These are phyloP conservation scores for Corvus cornix DNA, from an alignment of 2,113 vertebrate genomes.

Conservation along the genomic window DNA sequence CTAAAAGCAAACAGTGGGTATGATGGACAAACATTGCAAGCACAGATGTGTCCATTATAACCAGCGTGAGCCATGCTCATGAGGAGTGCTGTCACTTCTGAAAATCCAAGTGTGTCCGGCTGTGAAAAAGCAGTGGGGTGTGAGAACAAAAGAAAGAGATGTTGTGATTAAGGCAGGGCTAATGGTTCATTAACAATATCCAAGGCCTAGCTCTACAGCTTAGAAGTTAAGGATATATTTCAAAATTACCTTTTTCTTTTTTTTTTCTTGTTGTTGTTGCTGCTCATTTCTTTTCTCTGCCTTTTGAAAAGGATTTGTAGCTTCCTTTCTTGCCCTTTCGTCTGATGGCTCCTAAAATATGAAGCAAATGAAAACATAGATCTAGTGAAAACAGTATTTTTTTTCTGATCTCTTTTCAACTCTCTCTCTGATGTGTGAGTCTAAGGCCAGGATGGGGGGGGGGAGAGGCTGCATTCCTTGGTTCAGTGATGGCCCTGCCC, in stretches of 20 bases:
- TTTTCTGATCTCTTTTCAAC: slow-evolving; percentile 13
- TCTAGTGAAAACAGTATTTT: slow-evolving; percentile 30
- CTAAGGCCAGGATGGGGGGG: neutral
- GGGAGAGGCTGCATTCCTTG: neutral
- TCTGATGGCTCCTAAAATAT: slow-evolving; percentile 47
- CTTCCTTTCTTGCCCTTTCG: slow-evolving; percentile 46
- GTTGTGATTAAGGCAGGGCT: slow-evolving; percentile 64
- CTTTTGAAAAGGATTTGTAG: slow-evolving; percentile 49
- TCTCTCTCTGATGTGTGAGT: neutral
- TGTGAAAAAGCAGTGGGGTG: slow-evolving; percentile 66
- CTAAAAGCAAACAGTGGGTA: slow-evolving; percentile 69
- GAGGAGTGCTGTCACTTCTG: slow-evolving; percentile 67
- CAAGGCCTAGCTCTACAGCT: slow-evolving; percentile 2
- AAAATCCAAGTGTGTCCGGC: slow-evolving; percentile 38
- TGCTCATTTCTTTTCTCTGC: slow-evolving; percentile 15
- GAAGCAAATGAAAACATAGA: slow-evolving; percentile 46
- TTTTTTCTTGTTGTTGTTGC: neutral
- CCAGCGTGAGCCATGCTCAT: slow-evolving; percentile 52
- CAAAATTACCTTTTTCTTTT: slow-evolving; percentile 34
- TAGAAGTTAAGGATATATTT: slow-evolving; percentile 56
- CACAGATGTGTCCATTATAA: slow-evolving; percentile 74
- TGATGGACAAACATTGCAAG: slow-evolving; percentile 55
- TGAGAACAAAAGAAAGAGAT: slow-evolving; percentile 72
- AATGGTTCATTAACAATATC: slow-evolving; percentile 66
- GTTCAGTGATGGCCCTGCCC: neutral